A percentile compares a stretch with the other conserved stretches of the same genome.
These are phyloP conservation scores for Penaeus indicus DNA, from an alignment of 1,140 invertebrate species.

Conservation along the genomic window DNA sequence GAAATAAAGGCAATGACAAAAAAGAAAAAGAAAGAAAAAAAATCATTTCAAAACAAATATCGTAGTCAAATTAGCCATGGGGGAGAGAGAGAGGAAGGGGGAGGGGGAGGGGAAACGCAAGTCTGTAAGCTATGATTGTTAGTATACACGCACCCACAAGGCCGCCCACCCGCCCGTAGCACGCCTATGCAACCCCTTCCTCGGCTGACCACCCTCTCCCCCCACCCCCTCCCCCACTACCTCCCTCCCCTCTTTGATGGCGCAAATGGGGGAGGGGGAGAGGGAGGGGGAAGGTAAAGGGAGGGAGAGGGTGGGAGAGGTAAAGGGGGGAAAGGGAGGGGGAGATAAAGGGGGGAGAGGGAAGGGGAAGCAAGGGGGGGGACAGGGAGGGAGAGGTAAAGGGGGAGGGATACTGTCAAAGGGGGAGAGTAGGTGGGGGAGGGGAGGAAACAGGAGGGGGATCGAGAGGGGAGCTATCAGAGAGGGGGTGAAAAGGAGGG, in stretches of 20 bases:
- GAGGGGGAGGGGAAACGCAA: not conserved
- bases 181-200: not conserved
- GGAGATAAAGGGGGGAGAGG: not conserved
- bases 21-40: conserved; percentile 15
- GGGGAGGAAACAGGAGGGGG: not conserved
- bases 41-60: conserved; percentile 51
- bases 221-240: not conserved
- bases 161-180: not conserved
- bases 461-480: not conserved
- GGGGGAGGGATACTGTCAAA: not conserved
- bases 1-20: not conserved
- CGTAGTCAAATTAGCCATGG: conserved; percentile 51
- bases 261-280: conserved; percentile 1
- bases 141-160: conserved; percentile 34
- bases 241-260: conserved; percentile 36
- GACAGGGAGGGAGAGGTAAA: not conserved
- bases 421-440: not conserved
- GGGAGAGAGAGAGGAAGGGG: not conserved
- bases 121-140: conserved; percentile 57
- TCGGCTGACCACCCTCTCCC: conserved; percentile 26
- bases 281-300: not conserved
- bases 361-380: not conserved
- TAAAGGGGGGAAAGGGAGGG: not conserved
- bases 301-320: not conserved
- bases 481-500: not conserved